Base-by-base conservation (phyloP, 2,888 invertebrate genomes). In the Melitaea athalia region DNA sequence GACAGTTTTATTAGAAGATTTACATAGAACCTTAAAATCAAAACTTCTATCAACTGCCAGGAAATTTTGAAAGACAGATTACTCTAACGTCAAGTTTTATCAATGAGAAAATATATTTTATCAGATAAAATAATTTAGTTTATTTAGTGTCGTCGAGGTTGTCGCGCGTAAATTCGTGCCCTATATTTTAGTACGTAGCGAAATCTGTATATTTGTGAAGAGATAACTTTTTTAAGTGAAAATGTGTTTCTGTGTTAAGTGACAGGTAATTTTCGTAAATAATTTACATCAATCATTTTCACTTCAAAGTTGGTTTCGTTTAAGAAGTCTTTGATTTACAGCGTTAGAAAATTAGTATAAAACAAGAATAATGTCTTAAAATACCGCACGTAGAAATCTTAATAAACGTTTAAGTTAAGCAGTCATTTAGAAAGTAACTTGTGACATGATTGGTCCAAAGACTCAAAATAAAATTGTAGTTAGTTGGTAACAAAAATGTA, bases 1-100 rank as follows among this genome's bases (percentile, higher is more conserved):
- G 5, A 38, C 6, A 38, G 38, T 38, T 38, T 5, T 38, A 5
- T 17, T n/a, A 0, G 1, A 3, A 14, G 33, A n/a, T 55, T 55
- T 14, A 55, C 7, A 55, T 55, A 55, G 14, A 55, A 55, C 55
- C 55, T 55, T 55, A 10, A 55, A 33, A 55, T 55, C 7, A n/a
- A 55, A 33, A 33, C 31, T 55, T 55, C 55, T 55, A 14, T 55
- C 17, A 55, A 6, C 55, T 55, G 55, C 55, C 55, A 55, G 33
- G 10, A n/a, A 33, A 55, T 8, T 17, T 14, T n/a, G 33, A 33
- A 33, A 12, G 33, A 55, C 55, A 55, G 33, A 33, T 55, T 55
- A 55, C 6, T 7, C 33, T 8, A 33, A 55, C n/a, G 38, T 14
- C 2, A n/a, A 7, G 33, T 55, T 55, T 55, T 55, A 55, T 55